Evolutionary conservation across 2,113 vertebrate species (phyloP), one percentile per base, ranked within the genome.

Genomic region (Herpetotheres cachinnans): DNA sequence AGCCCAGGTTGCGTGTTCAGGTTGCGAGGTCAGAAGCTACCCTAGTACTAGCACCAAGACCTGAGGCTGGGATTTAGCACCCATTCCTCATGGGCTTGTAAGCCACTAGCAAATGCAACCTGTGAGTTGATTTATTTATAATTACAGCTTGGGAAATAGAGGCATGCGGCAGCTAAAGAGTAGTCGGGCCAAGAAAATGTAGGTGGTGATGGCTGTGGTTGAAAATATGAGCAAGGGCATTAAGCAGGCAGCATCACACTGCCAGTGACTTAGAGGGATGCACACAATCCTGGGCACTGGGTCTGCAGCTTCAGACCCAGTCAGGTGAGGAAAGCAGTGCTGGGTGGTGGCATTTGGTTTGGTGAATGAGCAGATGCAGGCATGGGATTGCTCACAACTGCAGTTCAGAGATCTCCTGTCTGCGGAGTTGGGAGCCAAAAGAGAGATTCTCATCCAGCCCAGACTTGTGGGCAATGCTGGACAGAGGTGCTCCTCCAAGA

Each of bases 1-100:
- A 78, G 10, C 29, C 32, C 2, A 6, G 18, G 13, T 3, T 20
- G 34, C 0, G 3, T 4, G 6, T 8, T 46, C 3, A n/a, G n/a
- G n/a, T n/a, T n/a, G n/a, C n/a, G 13, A 81, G 47, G n/a, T 61
- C 62, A 72, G 61, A 72, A 32, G 29, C 11, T 44, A 32, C 21
- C 27, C 61, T 44, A 17, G 14, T 20, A 14, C 42, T 6, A 55
- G 36, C 16, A 49, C n/a, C 3, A 8, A 20, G 66, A 46, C 32
- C n/a, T 4, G 7, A 69, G 13, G 12, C 0, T 54, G 56, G n/a
- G 71, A 46, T 81, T 59, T 17, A 34, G 4, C 16, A 71, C 16
- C 42, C 34, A 1, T 7, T 62, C 67, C 77, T 89, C 47, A 32
- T 1, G 32, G 44, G 38, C 10, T 63, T 42, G 49, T 3, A n/a